Percentiles rank a stretch among this genome's conserved stretches.
phyloP scores from a whole-genome alignment of 2,888 invertebrate species.

The Caenorhabditis panamensis region DNA sequence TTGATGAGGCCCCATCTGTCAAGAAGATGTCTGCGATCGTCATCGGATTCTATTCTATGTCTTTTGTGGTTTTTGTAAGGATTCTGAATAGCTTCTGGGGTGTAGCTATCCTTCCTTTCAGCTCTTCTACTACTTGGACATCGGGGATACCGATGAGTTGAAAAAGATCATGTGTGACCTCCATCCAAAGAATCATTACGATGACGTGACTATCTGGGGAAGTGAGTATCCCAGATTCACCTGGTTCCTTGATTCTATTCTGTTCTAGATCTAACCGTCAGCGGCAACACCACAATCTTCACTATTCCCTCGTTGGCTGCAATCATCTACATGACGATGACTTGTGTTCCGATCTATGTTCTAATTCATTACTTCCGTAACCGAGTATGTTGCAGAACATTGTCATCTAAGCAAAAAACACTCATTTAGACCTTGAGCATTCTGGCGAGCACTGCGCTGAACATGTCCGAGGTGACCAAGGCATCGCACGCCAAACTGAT shows the following conservation, averaged over 20 bases:
- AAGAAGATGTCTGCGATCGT: conserved; percentile 40
- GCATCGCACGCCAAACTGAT: conserved; percentile 53
- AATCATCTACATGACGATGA: conserved; percentile 62
- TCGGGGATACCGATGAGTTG: conserved; percentile 47
- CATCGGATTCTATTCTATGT: conserved; percentile 46
- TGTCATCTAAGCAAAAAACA: not conserved
- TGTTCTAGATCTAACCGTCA: conserved; percentile 40
- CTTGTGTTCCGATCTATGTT: conserved; percentile 62
- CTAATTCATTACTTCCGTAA: conserved; percentile 52
- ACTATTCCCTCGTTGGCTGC: conserved; percentile 33
- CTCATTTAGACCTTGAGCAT: conserved; percentile 40
- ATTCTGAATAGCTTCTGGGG: not conserved
- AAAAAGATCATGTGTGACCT: conserved; percentile 51
- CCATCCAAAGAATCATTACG: conserved; percentile 56
- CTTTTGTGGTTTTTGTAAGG: conserved; percentile 48
- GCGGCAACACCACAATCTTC: conserved; percentile 51
- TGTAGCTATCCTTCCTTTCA: not conserved
- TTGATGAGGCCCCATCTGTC: conserved; percentile 27
- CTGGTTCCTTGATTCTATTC: not conserved
- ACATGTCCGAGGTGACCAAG: conserved; percentile 57
- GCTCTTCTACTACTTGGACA: conserved; percentile 57
- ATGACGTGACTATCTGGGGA: conserved; percentile 53
- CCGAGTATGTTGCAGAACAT: conserved; percentile 5
- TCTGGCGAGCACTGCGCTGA: conserved; percentile 46
- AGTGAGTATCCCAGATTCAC: conserved; percentile 14